Evolutionary conservation across 2,888 invertebrate genomes (phyloP).

Genomic region (Pseudococcus jackbeardsleyi): DNA sequence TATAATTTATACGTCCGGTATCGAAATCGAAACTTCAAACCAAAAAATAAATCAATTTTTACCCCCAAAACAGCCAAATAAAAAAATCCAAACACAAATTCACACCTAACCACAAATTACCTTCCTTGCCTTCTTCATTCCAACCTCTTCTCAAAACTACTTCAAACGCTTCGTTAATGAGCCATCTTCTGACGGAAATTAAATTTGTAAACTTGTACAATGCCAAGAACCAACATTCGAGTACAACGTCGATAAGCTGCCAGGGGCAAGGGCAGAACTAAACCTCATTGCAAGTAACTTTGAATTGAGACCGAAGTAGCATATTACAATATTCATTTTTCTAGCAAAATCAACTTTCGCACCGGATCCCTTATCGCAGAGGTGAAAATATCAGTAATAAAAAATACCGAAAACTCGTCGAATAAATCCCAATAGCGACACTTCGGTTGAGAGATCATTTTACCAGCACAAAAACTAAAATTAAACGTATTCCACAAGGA

Average conservation of each 20-base stretch:
- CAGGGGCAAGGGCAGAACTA: neutral
- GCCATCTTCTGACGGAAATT: slow-evolving; percentile 1
- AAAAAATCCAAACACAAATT: neutral
- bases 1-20: neutral
- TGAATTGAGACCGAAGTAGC: neutral
- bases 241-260: neutral
- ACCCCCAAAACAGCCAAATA: no score
- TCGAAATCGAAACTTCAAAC: neutral
- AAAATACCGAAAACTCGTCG: no score
- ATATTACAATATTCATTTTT: neutral
- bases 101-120: neutral
- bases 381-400: no score
- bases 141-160: neutral
- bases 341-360: no score
- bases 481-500: neutral
- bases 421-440: neutral
- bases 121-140: neutral
- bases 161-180: neutral
- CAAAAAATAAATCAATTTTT: neutral
- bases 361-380: no score
- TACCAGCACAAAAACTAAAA: neutral
- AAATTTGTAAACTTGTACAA: neutral
- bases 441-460: neutral
- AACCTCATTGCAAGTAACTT: neutral
- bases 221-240: neutral